These are phyloP conservation scores for Hermetia illucens DNA, from an alignment of 1,140 invertebrate genomes.

Conservation along the genomic window DNA sequence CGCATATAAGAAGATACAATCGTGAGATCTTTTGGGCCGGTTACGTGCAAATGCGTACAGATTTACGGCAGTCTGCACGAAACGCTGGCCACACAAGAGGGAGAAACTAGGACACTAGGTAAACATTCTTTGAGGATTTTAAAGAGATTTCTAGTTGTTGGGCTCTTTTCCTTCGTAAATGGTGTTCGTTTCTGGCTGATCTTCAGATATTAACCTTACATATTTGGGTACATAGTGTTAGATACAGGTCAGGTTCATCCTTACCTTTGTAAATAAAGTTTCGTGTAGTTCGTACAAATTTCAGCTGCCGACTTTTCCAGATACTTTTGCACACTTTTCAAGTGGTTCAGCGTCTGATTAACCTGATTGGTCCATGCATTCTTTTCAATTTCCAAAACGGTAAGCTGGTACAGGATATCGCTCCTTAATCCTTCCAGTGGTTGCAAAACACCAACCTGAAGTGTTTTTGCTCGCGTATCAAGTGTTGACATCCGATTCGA, in stretches of 20 bases:
- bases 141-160: slow-evolving; percentile 10
- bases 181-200: slow-evolving; percentile 1
- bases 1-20: no score
- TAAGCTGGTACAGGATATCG: slow-evolving; percentile 56
- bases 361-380: slow-evolving; percentile 41
- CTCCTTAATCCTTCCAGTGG: slow-evolving; percentile 53
- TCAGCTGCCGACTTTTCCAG: slow-evolving; percentile 56
- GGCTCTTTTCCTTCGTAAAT: slow-evolving; percentile 10
- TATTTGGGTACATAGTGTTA: slow-evolving; percentile 11
- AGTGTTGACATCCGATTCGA: slow-evolving; percentile 49
- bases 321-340: slow-evolving; percentile 59
- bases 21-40: no score
- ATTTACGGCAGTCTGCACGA: not conserved
- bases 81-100: slow-evolving; percentile 7
- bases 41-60: not conserved
- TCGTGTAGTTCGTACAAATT: slow-evolving; percentile 40
- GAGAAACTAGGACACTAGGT: slow-evolving; percentile 24
- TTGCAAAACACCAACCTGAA: slow-evolving; percentile 45
- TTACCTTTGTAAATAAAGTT: slow-evolving; percentile 24
- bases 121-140: slow-evolving; percentile 24
- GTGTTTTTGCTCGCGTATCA: slow-evolving; percentile 39
- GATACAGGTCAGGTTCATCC: slow-evolving; percentile 24
- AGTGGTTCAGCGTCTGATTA: slow-evolving; percentile 54
- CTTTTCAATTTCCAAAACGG: slow-evolving; percentile 54
- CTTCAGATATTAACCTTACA: slow-evolving; percentile 5